Evolutionary conservation across 2,113 vertebrate genomes (phyloP), one percentile per base, ranked within the genome.

Genomic region (Pelmatolapia mariae): DNA sequence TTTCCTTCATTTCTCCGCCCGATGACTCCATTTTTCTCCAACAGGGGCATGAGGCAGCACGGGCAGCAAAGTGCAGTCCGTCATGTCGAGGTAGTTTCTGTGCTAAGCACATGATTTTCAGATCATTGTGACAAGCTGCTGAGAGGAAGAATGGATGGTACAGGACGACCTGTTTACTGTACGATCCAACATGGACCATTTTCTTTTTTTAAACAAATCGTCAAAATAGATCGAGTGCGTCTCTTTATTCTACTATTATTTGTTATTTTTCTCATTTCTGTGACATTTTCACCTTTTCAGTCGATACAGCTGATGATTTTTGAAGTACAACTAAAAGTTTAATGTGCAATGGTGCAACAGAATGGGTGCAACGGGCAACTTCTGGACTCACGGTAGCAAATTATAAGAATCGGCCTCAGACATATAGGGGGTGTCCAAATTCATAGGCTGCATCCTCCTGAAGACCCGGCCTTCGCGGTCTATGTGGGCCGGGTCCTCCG

Each of bases 71-170:
- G 87, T 2, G 18, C 80, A 50, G 63, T 90, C 83, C 81, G 85
- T 92, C 91, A 90, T 78, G 86, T 54, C 88, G 80, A 84, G n/a
- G 18, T 11, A 82, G 89, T 90, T 89, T 91, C 89, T 88, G 85
- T 85, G 84, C 61, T 4, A 3, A 68, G 83, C 86, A 82, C 84
- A 81, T 83, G 83, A 84, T 85, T 90, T 84, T 82, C 82, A 92
- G 38, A 89, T 90, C 89, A 79, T 86, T 80, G 66, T 83, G 91
- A 86, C 86, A 89, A 90, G 90, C 80, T 88, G 90, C 47, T 83
- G 79, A 80, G 81, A 76, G 84, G 81, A 53, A 81, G 68, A 78
- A 33, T 45, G 73, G 31, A 16, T 10, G 66, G 73, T 80, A 85
- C 57, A 53, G 87, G 82, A 61, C 85, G 66, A 59, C 54, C 76